A percentile compares a stretch with the other conserved stretches of the same genome.
These are phyloP conservation scores for Papilio elwesi DNA, from an alignment of 2,888 invertebrate genomes.

Conservation along the genomic window DNA sequence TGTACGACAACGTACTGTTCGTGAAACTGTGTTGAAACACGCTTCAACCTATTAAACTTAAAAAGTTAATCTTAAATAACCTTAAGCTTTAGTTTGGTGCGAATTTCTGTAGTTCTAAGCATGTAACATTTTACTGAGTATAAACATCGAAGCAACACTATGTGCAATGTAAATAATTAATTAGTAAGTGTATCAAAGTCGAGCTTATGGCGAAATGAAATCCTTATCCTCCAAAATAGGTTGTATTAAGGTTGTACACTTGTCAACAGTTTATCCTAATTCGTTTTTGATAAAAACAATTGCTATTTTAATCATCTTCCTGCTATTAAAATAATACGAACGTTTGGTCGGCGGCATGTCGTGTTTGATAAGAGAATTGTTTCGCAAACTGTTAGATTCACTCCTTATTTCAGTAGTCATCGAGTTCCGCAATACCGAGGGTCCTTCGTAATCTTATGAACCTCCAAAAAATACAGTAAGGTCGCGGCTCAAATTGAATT, in stretches of 20 bases:
- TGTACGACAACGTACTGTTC: conserved; percentile 8
- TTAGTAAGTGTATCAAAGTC: background rate
- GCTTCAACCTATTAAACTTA: conserved; percentile 16
- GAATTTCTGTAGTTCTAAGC: conserved; percentile 1
- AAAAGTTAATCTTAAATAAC: conserved; percentile 19
- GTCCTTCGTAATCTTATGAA: conserved; percentile 23
- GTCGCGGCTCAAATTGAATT: conserved; percentile 23
- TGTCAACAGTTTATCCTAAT: too few relatives aligned
- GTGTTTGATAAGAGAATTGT: conserved; percentile 12
- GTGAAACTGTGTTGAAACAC: conserved; percentile 10
- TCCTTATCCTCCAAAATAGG: too few relatives aligned
- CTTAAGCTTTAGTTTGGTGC: background rate
- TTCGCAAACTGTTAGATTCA: conserved; percentile 17
- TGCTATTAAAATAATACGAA: background rate
- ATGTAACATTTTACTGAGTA: conserved; percentile 6
- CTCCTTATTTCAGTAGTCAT: conserved; percentile 4
- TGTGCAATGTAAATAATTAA: background rate
- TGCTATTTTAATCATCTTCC: background rate
- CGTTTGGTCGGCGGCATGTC: conserved; percentile 7
- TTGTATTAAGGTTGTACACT: too few relatives aligned
- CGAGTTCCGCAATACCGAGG: conserved; percentile 2
- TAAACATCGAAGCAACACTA: background rate
- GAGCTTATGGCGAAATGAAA: too few relatives aligned
- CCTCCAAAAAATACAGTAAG: conserved; percentile 11
- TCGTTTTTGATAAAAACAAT: too few relatives aligned